Evolutionary conservation across 2,888 invertebrate genomes (phyloP), one percentile per base, ranked within the genome.

Genomic region (Xylota sylvarum): DNA sequence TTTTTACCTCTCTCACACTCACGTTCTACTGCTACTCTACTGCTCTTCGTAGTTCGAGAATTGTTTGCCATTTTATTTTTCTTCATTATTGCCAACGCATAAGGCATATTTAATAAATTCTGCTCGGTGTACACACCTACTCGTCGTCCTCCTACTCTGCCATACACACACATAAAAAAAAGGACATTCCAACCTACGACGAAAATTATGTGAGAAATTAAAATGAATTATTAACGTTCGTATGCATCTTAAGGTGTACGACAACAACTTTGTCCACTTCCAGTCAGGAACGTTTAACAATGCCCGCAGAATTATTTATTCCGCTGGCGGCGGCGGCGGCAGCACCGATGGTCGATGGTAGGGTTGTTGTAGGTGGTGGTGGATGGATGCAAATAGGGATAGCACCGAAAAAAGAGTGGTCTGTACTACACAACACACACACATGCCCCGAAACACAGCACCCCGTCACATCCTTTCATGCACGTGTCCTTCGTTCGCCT

Each of bases 191-290:
- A 69, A 37, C 5, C 48, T 12, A 48, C 40, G 74, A 46, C 70
- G 65, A 62, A 77, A 85, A 81, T 81, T 72, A 77, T 85, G 85
- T 85, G 85, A 76, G 81, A 81, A 85, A 85, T 85, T 85, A 81
- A 85, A 85, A 81, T 85, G 85, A 85, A 85, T 85, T 85, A 85
- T 85, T 85, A 81, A 85, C 70, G 74, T 77, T 52, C 76, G 72
- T 43, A 85, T 85, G 81, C 81, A 85, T 85, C 85, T 81, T 81
- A 81, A 85, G 85, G 85, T 85, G 80, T 85, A 74, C 74, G 85
- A 79, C 73, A 73, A 64, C 79, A 84, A 79, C 64, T 84, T 79
- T 84, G 84, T 84, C 76, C 85, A 85, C 72, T 85, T 72, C 17
- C 70, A 70, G 74, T 23, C 73, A 62, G 58, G 30, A 77, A 43